Base-by-base conservation (phyloP, 2,113 vertebrate genomes). In the Rynchops niger region DNA sequence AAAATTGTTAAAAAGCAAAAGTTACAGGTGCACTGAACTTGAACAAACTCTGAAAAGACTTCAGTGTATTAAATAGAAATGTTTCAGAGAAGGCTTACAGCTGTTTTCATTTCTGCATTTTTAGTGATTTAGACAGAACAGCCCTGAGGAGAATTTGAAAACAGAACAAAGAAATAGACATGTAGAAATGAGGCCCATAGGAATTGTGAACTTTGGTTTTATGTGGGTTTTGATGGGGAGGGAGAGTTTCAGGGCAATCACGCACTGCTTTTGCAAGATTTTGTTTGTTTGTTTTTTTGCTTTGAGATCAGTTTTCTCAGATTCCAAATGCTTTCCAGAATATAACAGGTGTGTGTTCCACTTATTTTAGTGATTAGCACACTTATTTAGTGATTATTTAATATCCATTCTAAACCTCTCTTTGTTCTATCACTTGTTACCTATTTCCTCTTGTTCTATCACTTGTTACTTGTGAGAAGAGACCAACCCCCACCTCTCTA, bases 191-290 rank as follows among this genome's bases (percentile, higher is more conserved):
- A 73, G 23, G 6, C 30, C 8, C 17, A 43, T 4, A 43, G 12
- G 20, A 87, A 36, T 4, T 15, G 17, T 25, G 40, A 83, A 36
- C 8, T 84, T 62, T 32, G 9, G 36, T 58, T 72, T 86, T 53
- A n/a, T 27, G 7, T n/a, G 18, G 5, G 4, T 25, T 70, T 87
- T 29, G 50, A 76, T 3, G 26, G 26, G 11, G 7, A 65, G 15
- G 32, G 3, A 80, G 5, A 3, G 3, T 29, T 82, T 82, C 1
- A 2, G 8, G 6, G 4, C 2, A 2, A 49, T 52, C 19, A 43
- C 3, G 1, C 2, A n/a, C 52, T 17, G 3, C 3, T 36, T 94
- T 76, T 56, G 4, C 21, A 42, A 4, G 7, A n/a, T n/a, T n/a
- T 14, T 8, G 15, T 49, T 63, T 74, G 5, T 26, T 61, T 61